Conservation (phyloP, 2,113 vertebrate genomes). For the Myanophis thanlyinensis region DNA sequence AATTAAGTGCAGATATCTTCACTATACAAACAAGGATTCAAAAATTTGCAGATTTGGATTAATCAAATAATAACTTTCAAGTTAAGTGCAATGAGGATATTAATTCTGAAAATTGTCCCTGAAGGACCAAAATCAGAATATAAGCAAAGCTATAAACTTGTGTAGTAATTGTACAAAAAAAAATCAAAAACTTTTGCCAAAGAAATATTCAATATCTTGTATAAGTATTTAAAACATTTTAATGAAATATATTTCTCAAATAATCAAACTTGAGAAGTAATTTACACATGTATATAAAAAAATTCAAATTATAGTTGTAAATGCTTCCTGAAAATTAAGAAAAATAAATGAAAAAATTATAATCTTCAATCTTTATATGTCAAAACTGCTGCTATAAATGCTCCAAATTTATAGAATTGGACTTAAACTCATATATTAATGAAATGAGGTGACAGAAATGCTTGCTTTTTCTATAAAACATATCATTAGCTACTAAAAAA, state of each 20-base stretch:
- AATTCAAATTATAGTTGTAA: neutral
- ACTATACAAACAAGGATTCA: neutral
- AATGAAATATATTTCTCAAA: neutral
- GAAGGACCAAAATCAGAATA: neutral
- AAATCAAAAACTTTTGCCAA: neutral
- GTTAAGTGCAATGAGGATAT: neutral
- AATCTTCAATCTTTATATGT: neutral
- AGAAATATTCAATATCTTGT: neutral
- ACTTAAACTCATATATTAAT: neutral
- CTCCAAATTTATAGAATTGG: neutral
- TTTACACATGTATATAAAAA: neutral
- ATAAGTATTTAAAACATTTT: neutral
- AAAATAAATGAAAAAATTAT: neutral
- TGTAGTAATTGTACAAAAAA: neutral
- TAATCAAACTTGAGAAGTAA: neutral
- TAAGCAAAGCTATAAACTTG: neutral
- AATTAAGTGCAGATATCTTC: neutral
- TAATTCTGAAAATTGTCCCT: neutral
- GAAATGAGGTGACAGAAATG: neutral
- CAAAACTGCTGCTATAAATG: neutral
- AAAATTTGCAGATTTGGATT: neutral
- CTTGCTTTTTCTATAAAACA: neutral
- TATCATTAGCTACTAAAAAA: neutral
- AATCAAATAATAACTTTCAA: neutral
- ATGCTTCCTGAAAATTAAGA: neutral